A percentile compares a stretch with the other conserved stretches of the same genome.
Conservation (phyloP, 2,888 invertebrate species). For the Venustoraphidia nigricollis region DNA sequence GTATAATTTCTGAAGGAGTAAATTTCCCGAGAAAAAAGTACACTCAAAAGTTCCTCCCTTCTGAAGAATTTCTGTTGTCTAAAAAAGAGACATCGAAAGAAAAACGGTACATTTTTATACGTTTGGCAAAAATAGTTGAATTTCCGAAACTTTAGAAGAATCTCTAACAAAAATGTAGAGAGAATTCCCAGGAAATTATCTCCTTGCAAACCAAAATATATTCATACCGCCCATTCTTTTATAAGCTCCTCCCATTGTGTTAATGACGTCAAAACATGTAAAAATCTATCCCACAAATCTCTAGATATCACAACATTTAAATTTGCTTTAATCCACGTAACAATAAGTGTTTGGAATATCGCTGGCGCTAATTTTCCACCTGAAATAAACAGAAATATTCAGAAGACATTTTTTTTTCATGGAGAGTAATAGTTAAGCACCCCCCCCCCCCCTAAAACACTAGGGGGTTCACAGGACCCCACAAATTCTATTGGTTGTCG, state of each 20-base stretch:
- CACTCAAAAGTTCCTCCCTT: too few species aligned
- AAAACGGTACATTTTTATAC: too few species aligned
- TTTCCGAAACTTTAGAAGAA: too few species aligned
- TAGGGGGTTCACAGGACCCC: too few species aligned
- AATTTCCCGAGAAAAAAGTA: too few species aligned
- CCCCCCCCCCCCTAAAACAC: not conserved
- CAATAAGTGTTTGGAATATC: conserved; percentile 83
- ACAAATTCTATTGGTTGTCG: too few species aligned
- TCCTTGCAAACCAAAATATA: not conserved
- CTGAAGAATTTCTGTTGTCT: too few species aligned
- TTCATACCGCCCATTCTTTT: conserved; percentile 85
- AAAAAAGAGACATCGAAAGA: too few species aligned
- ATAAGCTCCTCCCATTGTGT: conserved; percentile 91
- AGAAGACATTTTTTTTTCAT: not conserved
- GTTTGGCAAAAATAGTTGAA: too few species aligned
- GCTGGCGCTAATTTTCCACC: conserved; percentile 74
- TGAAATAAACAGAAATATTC: conserved; percentile 14
- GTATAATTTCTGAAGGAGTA: too few species aligned
- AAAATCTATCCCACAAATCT: conserved; percentile 87
- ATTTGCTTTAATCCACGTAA: conserved; percentile 97
- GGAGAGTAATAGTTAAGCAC: not conserved
- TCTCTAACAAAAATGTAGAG: too few species aligned
- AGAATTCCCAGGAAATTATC: too few species aligned
- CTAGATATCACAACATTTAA: conserved; percentile 80
- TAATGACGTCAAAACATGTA: conserved; percentile 69